Percentiles rank a stretch among this genome's conserved stretches.
phyloP scores from a whole-genome alignment of 2,113 vertebrate species.

The Alaudala cheleensis region DNA sequence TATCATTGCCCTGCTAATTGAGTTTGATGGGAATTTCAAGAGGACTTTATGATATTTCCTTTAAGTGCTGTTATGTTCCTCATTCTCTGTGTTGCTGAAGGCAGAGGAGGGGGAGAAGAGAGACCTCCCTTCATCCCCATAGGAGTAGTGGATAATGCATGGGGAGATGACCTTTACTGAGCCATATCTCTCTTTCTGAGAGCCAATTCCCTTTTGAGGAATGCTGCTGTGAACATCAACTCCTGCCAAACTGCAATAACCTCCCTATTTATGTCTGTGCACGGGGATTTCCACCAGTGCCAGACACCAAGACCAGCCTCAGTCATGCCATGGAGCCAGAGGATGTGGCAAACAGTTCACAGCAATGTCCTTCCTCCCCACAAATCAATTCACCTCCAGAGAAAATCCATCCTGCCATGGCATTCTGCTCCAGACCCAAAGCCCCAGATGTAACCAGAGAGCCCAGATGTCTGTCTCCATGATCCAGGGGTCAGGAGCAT shows the following conservation, averaged over 20 bases:
- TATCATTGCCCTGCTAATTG: slow-evolving; percentile 48
- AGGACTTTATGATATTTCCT: slow-evolving; percentile 10
- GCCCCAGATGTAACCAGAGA: slow-evolving; percentile 15
- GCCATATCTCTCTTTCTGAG: neutral
- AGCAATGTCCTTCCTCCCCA: neutral
- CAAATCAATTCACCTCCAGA: neutral
- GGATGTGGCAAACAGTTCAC: neutral
- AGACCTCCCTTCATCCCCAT: neutral
- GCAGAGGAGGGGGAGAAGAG: neutral
- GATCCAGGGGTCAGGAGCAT: neutral
- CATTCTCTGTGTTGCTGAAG: neutral
- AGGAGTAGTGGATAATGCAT: neutral
- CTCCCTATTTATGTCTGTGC: too few relatives aligned
- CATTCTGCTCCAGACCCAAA: neutral
- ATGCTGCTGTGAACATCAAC: fast-evolving
- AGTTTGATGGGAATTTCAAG: slow-evolving; percentile 55
- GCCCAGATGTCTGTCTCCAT: neutral
- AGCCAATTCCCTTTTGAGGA: neutral
- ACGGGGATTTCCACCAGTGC: neutral
- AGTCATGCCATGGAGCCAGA: fast-evolving
- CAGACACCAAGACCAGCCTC: neutral
- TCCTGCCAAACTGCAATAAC: fast-evolving
- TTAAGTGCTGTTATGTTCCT: neutral
- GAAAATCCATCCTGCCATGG: neutral
- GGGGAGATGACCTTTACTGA: neutral